Evolutionary conservation across 1,140 invertebrate species (phyloP), one percentile per base, ranked within the genome.

Genomic region (Lordiphosa clarofinis): DNA sequence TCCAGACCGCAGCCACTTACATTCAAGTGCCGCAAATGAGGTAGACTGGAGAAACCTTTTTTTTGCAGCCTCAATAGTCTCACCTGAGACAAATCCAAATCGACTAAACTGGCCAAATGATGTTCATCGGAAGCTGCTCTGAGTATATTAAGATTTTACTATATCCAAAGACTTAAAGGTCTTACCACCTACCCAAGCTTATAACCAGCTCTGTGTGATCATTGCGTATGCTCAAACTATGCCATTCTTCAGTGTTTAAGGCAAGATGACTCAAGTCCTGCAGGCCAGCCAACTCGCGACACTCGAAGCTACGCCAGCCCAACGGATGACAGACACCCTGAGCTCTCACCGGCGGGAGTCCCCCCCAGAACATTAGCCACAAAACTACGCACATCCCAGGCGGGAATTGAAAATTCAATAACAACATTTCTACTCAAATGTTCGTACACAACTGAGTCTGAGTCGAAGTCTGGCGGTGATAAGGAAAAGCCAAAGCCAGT

Each of bases 341-440:
- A 5, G 52, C 53, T 31, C 31, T 31, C 6, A 31, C 38, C 0
- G 1, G 11, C 39, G 44, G 43, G 5, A 69, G 5, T n/a, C 38
- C 37, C 46, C 36, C 24, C 15, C 52, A 64, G 38, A 53, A n/a
- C 10, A 72, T 24, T 48, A 42, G 35, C 56, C 47, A 52, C 4
- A 13, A 4, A 5, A 24, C 4, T 24, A 24, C 4, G 21, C 21
- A 1, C 21, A 24, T 4, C 21, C 21, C 21, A 5, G 21, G 4
- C 4, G 21, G 21, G 21, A 4, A 28, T 28, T 28, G 6, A 7
- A 28, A 39, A 48, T 43, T 49, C 10, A 31, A 28, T 28, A 28
- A 53, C 72, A 57, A 75, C 75, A 81, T 81, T 59, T 58, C 62
- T 50, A 46, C 40, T 54, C 49, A 56, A 67, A 44, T 55, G 72